phyloP scores from a whole-genome alignment of 2,888 invertebrate genomes.

The Parapristionchus giblindavisi region DNA sequence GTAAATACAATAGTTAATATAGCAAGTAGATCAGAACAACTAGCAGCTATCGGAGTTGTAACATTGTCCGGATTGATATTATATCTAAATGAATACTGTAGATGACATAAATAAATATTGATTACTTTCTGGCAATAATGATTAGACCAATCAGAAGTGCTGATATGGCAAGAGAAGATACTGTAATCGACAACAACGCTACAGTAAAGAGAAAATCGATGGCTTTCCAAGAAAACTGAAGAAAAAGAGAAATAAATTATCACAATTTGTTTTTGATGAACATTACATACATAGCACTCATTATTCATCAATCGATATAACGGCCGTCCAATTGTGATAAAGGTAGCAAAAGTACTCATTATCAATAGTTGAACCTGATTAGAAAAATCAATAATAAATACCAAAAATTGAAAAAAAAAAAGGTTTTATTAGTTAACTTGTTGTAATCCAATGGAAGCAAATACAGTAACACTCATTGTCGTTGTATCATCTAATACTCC shows the following conservation, averaged over 20 bases:
- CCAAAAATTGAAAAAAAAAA: background rate
- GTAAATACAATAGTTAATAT: background rate
- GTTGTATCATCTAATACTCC: conserved; percentile 6
- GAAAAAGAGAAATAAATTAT: background rate
- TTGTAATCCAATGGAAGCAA: conserved; percentile 15
- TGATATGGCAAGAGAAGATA: background rate
- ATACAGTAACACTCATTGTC: background rate
- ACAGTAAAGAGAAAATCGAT: conserved; percentile 13
- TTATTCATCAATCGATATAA: background rate
- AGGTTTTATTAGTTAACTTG: conserved; percentile 3
- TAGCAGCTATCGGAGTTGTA: conserved; percentile 6
- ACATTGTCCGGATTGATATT: conserved; percentile 13
- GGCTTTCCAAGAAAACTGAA: background rate
- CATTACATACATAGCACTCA: background rate
- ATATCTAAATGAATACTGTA: background rate
- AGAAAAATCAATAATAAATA: background rate
- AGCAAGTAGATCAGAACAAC: conserved; percentile 5
- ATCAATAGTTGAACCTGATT: conserved; percentile 15
- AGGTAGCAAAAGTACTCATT: background rate
- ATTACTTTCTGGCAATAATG: conserved; percentile 9
- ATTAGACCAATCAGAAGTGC: conserved; percentile 10
- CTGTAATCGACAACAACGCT: conserved; percentile 4
- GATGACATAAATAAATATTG: background rate
- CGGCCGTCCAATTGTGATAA: background rate
- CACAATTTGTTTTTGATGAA: background rate